Evolutionary conservation across 2,888 invertebrate genomes (phyloP).

Genomic region (Sthenelais limicola): DNA sequence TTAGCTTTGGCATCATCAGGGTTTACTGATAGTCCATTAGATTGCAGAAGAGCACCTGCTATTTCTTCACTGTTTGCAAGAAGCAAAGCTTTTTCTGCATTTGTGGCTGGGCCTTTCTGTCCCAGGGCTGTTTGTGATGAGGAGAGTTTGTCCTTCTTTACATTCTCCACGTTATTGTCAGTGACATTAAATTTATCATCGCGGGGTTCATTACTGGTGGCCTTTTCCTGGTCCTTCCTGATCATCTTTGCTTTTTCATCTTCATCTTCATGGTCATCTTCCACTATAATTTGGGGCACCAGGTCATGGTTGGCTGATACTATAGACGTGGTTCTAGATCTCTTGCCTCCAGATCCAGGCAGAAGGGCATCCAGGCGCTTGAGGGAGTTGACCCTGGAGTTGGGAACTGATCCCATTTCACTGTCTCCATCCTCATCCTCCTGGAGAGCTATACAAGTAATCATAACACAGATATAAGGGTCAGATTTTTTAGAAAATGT

Average conservation of each 20-base stretch:
- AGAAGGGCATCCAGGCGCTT: slow-evolving; percentile 26
- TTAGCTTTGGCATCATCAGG: slow-evolving; percentile 1
- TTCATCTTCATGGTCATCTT: background rate
- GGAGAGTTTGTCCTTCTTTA: background rate
- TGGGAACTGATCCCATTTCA: slow-evolving; percentile 63
- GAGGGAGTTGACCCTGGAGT: slow-evolving; percentile 47
- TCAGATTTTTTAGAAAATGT: too few species aligned
- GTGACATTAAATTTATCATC: too few species aligned
- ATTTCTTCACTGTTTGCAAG: background rate
- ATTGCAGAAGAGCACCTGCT: too few species aligned
- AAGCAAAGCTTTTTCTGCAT: slow-evolving; percentile 3
- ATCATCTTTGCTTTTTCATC: slow-evolving; percentile 47
- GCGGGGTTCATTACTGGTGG: background rate
- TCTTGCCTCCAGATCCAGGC: background rate
- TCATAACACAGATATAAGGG: too few species aligned
- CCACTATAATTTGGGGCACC: slow-evolving; percentile 37
- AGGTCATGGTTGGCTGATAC: too few species aligned
- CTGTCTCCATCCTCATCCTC: slow-evolving; percentile 61
- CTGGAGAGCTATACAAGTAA: too few species aligned
- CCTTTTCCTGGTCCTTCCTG: slow-evolving; percentile 49
- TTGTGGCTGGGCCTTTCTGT: background rate
- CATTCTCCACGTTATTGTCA: background rate
- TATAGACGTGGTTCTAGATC: too few species aligned
- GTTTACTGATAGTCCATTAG: background rate
- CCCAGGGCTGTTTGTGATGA: background rate